Evolutionary conservation across 37 sponge, comb jelly and placozoan genomes (phyloP).

Genomic region (Chondrosia reniformis): DNA sequence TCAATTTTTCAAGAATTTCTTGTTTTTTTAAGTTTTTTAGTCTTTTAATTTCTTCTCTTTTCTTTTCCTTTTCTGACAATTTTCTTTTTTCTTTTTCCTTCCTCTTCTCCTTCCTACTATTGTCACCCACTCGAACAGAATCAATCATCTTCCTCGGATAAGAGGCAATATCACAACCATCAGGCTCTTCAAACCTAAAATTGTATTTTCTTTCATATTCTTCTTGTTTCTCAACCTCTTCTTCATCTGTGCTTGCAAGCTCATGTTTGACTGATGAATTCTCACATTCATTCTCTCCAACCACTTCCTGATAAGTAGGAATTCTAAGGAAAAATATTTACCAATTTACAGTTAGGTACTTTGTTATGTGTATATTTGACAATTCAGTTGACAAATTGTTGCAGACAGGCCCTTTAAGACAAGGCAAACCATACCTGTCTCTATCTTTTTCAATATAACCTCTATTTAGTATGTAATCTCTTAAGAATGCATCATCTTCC

Average conservation of each 20-base stretch:
- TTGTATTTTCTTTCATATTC: slow-evolving; percentile 90
- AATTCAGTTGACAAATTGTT: neutral
- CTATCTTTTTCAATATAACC: slow-evolving; percentile 67
- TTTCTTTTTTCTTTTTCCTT: slow-evolving; percentile 71
- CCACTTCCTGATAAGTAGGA: slow-evolving; percentile 64
- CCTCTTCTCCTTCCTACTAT: slow-evolving; percentile 70
- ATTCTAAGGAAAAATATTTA: slow-evolving; percentile 14
- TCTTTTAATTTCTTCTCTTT: slow-evolving; percentile 74
- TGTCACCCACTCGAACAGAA: slow-evolving; percentile 75
- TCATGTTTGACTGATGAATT: neutral
- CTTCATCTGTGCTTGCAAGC: slow-evolving; percentile 53
- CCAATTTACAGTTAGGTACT: no score
- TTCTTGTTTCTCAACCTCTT: slow-evolving; percentile 80
- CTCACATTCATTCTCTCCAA: slow-evolving; percentile 24
- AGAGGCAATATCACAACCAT: slow-evolving; percentile 50
- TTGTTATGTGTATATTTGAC: neutral
- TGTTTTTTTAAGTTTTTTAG: slow-evolving; percentile 87
- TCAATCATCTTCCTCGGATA: slow-evolving; percentile 72
- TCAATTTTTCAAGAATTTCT: slow-evolving; percentile 82
- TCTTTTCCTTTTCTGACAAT: slow-evolving; percentile 70
- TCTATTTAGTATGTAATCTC: slow-evolving; percentile 90
- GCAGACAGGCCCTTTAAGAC: neutral
- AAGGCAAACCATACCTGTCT: slow-evolving; percentile 36
- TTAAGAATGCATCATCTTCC: slow-evolving; percentile 74
- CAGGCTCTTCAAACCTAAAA: slow-evolving; percentile 88